Evolutionary conservation across 2,797 vertebrate genomes (phyloP).

Genomic region (Natrix natrix): DNA sequence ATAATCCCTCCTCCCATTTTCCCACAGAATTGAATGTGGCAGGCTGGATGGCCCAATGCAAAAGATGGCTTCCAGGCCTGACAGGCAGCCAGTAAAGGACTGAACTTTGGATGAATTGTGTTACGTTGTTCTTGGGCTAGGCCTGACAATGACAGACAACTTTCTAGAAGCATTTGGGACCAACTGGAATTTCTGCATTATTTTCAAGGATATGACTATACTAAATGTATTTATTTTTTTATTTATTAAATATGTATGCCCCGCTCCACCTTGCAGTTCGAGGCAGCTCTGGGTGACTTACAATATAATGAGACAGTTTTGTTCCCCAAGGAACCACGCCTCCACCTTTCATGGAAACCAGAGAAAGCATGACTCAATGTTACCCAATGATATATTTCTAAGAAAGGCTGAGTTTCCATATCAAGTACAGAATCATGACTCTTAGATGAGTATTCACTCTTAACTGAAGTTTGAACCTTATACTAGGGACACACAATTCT

Average conservation of each 20-base stretch:
- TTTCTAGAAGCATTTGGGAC: background rate
- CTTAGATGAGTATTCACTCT: too few species aligned
- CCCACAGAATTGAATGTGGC: too few species aligned
- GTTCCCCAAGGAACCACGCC: background rate
- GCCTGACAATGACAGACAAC: background rate
- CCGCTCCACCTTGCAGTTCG: too few species aligned
- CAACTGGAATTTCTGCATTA: background rate
- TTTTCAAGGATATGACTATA: background rate
- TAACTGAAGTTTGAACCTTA: background rate
- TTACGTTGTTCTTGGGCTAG: too few species aligned
- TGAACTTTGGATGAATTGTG: too few species aligned
- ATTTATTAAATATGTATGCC: background rate
- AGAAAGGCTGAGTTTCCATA: background rate
- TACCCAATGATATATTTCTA: background rate
- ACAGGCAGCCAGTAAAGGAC: too few species aligned
- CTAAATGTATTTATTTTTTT: background rate
- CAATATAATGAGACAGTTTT: background rate
- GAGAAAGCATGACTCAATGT: background rate
- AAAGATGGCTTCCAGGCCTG: too few species aligned
- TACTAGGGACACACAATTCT: background rate
- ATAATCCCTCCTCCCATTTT: too few species aligned
- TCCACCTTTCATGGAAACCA: background rate
- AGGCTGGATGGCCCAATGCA: too few species aligned
- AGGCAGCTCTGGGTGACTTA: too few species aligned
- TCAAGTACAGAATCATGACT: background rate